These are phyloP conservation scores for Tipula vernalis DNA, from an alignment of 2,888 invertebrate species.

Conservation along the genomic window DNA sequence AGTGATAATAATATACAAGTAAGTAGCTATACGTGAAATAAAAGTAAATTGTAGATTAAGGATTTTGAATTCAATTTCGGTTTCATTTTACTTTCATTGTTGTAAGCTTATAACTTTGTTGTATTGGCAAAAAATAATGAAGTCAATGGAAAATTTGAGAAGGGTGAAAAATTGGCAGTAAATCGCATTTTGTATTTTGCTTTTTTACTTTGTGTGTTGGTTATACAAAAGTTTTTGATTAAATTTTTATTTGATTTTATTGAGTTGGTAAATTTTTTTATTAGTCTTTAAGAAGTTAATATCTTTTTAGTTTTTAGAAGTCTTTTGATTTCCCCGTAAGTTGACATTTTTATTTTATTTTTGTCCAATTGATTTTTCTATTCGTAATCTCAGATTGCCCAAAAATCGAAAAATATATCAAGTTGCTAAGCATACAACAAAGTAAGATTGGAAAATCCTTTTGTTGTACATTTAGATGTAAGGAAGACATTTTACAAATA, in stretches of 20 bases:
- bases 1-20: not conserved
- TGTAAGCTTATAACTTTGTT: not conserved
- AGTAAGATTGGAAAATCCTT: not conserved
- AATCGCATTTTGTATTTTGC: not conserved
- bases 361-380: not conserved
- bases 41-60: not conserved
- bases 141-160: not conserved
- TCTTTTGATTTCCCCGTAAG: not conserved
- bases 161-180: not conserved
- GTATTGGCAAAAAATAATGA: not conserved
- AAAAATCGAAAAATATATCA: not conserved
- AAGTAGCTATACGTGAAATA: not conserved
- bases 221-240: not conserved
- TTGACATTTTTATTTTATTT: not conserved
- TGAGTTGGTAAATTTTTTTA: not conserved
- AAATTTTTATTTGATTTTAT: constrained; percentile 4
- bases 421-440: not conserved
- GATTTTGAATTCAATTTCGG: not conserved
- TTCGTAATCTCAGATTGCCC: not conserved
- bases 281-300: not conserved
- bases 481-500: not conserved
- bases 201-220: not conserved
- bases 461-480: not conserved
- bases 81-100: not conserved
- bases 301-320: not conserved